phyloP scores from a whole-genome alignment of 1,140 invertebrate species.

The Tetranychus urticae region DNA sequence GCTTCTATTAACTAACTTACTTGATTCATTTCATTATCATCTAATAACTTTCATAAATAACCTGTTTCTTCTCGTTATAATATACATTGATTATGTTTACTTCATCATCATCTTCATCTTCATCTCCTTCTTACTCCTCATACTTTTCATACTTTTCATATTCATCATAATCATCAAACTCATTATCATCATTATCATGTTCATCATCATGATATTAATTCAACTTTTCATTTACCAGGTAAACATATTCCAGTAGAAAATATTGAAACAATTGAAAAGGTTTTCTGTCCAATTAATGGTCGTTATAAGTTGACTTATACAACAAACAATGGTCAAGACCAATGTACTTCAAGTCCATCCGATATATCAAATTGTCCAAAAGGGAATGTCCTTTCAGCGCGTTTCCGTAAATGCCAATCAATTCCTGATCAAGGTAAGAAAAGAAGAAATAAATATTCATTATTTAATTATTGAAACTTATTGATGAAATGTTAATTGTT shows the following conservation, averaged over 20 bases:
- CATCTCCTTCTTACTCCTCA: too few relatives aligned
- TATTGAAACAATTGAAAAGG: slow-evolving; percentile 20
- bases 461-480: not conserved
- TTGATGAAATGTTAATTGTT: too few relatives aligned
- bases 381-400: slow-evolving; percentile 31
- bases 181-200: not conserved
- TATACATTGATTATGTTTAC: too few relatives aligned
- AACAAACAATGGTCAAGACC: slow-evolving; percentile 27
- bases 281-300: slow-evolving; percentile 39
- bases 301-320: slow-evolving; percentile 35
- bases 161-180: not conserved
- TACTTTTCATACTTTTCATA: not conserved
- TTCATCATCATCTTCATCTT: too few relatives aligned
- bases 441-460: not conserved
- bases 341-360: slow-evolving; percentile 28
- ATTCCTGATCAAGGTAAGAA: too few relatives aligned
- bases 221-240: slow-evolving; percentile 5
- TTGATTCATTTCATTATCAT: too few relatives aligned
- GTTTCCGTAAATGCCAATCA: slow-evolving; percentile 28
- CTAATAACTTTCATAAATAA: too few relatives aligned
- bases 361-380: slow-evolving; percentile 36
- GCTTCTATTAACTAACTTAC: too few relatives aligned
- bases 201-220: not conserved
- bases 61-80: too few relatives aligned
- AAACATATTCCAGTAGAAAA: slow-evolving; percentile 13